These are phyloP conservation scores for Austrolebias charrua DNA, from an alignment of 2,797 vertebrate species.

Conservation along the genomic window DNA sequence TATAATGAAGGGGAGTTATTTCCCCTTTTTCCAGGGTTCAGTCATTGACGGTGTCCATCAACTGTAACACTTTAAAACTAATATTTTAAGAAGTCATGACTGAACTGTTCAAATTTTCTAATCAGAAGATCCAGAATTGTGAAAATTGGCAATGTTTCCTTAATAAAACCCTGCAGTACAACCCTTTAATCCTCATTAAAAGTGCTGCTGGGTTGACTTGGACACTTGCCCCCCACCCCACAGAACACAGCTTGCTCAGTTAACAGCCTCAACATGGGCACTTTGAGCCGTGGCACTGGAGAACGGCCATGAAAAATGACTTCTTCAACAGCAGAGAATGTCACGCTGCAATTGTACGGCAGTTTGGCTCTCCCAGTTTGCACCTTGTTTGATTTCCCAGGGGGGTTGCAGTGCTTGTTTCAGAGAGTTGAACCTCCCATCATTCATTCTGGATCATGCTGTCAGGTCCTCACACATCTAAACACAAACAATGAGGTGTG, in stretches of 20 bases:
- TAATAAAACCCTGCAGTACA: slow-evolving; percentile 30
- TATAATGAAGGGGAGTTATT: too few species aligned
- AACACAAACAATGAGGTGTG: slow-evolving; percentile 57
- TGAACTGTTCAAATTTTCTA: neutral
- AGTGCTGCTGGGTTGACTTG: slow-evolving; percentile 14
- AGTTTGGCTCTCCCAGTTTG: slow-evolving; percentile 50
- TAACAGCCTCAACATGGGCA: slow-evolving; percentile 25
- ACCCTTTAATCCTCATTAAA: slow-evolving; percentile 48
- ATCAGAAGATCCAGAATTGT: neutral
- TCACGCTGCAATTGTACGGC: slow-evolving; percentile 57
- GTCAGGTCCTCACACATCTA: slow-evolving; percentile 60
- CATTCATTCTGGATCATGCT: slow-evolving; percentile 67
- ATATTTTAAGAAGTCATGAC: too few species aligned
- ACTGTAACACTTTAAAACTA: neutral
- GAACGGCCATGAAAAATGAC: slow-evolving; percentile 57
- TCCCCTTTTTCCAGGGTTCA: too few species aligned
- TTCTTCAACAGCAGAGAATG: slow-evolving; percentile 48
- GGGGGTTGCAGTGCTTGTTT: slow-evolving; percentile 69
- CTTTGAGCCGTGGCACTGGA: slow-evolving; percentile 13
- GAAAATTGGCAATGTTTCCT: neutral
- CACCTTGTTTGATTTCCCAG: slow-evolving; percentile 78
- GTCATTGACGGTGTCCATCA: neutral
- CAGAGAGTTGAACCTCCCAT: slow-evolving; percentile 67
- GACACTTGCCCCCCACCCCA: slow-evolving; percentile 10
- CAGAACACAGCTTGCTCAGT: slow-evolving; percentile 25